Base-by-base conservation (phyloP, 2,797 vertebrate genomes). In the Vultur gryphus region DNA sequence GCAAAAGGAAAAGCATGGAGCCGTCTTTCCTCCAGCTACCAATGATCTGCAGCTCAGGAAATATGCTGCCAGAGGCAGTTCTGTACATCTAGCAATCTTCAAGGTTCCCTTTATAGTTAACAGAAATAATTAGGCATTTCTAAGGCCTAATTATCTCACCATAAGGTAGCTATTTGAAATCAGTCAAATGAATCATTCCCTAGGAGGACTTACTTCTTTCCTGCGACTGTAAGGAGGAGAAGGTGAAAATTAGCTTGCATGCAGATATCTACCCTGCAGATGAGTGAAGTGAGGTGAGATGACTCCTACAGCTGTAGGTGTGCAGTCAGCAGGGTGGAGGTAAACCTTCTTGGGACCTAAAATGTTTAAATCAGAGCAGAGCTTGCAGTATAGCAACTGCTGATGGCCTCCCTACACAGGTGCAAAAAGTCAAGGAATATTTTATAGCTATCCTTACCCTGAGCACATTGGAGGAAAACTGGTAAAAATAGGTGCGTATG, bases 61-160 rank as follows among this genome's bases (percentile, higher is more conserved):
- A 87, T 79, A 64, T 61, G 49, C 46, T 18, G 61, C 67, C 85
- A 92, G 62, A 89, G 21, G 55, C 44, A 28, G 16, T 92, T 92
- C 71, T 67, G 18, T 92, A 37, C 0, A 0, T 87, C 71, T 83
- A 79, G 59, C 35, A 77, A 44, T 49, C 48, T 77, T 85, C 87
- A 87, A 92, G 62, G 43, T 67, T 95, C 77, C 59, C 67, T 92
- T 96, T 96, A 70, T 41, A 94, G 78, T 77, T 67, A 91, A 83
- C 59, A 91, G 81, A 92, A 93, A 89, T 94, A 95, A 95, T 91
- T 85, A 93, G 67, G 37, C n/a, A 80, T 91, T 97, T 83, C 78
- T 87, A 91, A 89, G 33, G 20, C 67, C 89, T 91, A 75, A 96
- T 94, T 96, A 91, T 85, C 92, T 95, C 67, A 65, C 92, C 84